Evolutionary conservation across 37 sponge, comb jelly and placozoan genomes (phyloP), one percentile per base, ranked within the genome.

Genomic region (Geodia barretti): DNA sequence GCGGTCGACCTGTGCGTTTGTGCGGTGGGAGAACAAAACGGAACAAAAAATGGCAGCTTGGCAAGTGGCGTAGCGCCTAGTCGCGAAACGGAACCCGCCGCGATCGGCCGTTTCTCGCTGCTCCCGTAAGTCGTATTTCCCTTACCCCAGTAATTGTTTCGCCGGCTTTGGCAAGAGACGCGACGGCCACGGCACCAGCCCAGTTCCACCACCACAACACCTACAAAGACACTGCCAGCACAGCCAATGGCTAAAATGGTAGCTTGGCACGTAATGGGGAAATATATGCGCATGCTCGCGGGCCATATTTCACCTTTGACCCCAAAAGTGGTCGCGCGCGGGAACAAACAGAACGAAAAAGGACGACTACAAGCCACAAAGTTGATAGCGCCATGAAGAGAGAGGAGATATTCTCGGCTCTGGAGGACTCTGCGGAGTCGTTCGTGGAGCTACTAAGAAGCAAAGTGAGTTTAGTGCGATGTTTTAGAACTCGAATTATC

Each of bases 371-470:
- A 9, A 8, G 30, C 72, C n/a, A 33, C 17, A 2, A 21, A 1
- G 38, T 21, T 7, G 1, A 67, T 30, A 5, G 26, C 4, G 38
- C 63, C 14, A 77, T 67, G 78, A 73, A 74, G 79, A 79, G 79
- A 30, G 79, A 72, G 37, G 39, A 86, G 0, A 54, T 79, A 28
- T 8, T 86, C 29, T 54, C 65, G 24, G 40, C 54, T n/a, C 64
- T 79, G 2, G 25, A 47, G 64, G 70, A 88, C 30, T 72, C 72
- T 29, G 42, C 83, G 24, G 0, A 41, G 17, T 20, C 33, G 30
- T 82, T 88, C 29, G 38, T 88, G 36, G 70, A 75, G 19, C 47
- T 88, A 23, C 31, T 77, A n/a, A 17, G 72, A 37, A 76, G 69
- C 26, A 83, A 88, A 60, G 88, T 88, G 62, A 77, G 88, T 33